phyloP scores from a whole-genome alignment of 2,888 invertebrate species.

The Noctua janthe region DNA sequence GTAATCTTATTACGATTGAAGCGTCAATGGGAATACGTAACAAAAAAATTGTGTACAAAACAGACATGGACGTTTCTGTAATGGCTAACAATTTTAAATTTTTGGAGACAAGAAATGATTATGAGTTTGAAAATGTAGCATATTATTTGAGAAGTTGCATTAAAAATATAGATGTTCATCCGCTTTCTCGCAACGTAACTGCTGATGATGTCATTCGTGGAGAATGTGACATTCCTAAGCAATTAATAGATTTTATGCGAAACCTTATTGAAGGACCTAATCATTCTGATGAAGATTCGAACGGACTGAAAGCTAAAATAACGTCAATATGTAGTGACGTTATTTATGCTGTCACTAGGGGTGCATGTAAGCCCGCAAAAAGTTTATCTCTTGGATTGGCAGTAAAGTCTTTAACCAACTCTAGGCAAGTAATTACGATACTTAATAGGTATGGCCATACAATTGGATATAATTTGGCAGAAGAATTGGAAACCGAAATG shows the following conservation, averaged over 20 bases:
- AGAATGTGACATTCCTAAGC: constrained; percentile 36
- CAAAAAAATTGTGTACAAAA: not conserved
- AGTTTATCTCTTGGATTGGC: constrained; percentile 65
- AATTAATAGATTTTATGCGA: constrained; percentile 13
- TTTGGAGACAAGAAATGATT: constrained; percentile 3
- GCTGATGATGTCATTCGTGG: constrained; percentile 18
- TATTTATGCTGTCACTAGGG: constrained; percentile 15
- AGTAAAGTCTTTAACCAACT: constrained; percentile 65
- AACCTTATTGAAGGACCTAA: constrained; percentile 5
- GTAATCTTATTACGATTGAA: too few species aligned
- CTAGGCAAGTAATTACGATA: constrained; percentile 60
- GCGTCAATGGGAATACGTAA: too few species aligned
- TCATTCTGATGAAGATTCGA: not conserved
- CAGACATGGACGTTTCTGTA: constrained; percentile 5
- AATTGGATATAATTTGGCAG: constrained; percentile 66
- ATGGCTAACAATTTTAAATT: not conserved
- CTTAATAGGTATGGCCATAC: constrained; percentile 70
- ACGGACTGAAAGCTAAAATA: not conserved
- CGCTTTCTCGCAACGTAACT: not conserved
- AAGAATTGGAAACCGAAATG: constrained; percentile 63
- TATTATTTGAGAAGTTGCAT: constrained; percentile 7
- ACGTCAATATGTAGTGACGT: constrained; percentile 14
- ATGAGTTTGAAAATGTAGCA: constrained; percentile 2
- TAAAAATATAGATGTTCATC: not conserved
- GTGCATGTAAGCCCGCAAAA: constrained; percentile 52